phyloP scores from a whole-genome alignment of 2,888 invertebrate genomes.

The Cremastinae sp. region DNA sequence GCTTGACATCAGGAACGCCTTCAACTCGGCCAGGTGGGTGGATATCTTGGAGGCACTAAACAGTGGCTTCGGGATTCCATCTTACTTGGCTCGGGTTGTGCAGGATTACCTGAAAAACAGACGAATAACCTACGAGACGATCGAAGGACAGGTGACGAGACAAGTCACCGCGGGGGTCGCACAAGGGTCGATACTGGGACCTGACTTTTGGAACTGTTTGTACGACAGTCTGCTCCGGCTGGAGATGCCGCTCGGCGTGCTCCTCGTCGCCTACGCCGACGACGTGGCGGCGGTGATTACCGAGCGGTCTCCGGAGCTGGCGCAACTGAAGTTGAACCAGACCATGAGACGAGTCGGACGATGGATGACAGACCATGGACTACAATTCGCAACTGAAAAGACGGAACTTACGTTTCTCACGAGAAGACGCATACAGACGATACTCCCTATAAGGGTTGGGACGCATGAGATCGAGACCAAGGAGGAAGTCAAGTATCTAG shows the following conservation, averaged over 20 bases:
- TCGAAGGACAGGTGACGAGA: slow-evolving; percentile 18
- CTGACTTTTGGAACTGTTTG: slow-evolving; percentile 62
- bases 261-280: slow-evolving; percentile 58
- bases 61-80: slow-evolving; percentile 32
- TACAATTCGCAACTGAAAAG: slow-evolving; percentile 56
- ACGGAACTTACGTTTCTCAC: slow-evolving; percentile 59
- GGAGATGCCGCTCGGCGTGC: slow-evolving; percentile 46
- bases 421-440: slow-evolving; percentile 48
- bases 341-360: slow-evolving; percentile 23
- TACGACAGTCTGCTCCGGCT: slow-evolving; percentile 57
- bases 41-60: slow-evolving; percentile 48
- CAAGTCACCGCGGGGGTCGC: slow-evolving; percentile 56
- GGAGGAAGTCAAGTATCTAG: slow-evolving; percentile 62
- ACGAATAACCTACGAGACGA: slow-evolving; percentile 51
- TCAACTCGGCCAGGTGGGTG: slow-evolving; percentile 20
- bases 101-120: slow-evolving; percentile 56
- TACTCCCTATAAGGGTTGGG: slow-evolving; percentile 44
- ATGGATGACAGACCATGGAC: slow-evolving; percentile 38
- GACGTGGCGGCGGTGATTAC: slow-evolving; percentile 59
- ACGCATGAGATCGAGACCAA: slow-evolving; percentile 29
- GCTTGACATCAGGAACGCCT: slow-evolving; percentile 47
- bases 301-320: slow-evolving; percentile 43
- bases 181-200: slow-evolving; percentile 62
- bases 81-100: slow-evolving; percentile 47
- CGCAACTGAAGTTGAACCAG: slow-evolving; percentile 35